Evolutionary conservation across 2,797 vertebrate species (phyloP), one percentile per base, ranked within the genome.

Genomic region (Tolypeutes matacus): DNA sequence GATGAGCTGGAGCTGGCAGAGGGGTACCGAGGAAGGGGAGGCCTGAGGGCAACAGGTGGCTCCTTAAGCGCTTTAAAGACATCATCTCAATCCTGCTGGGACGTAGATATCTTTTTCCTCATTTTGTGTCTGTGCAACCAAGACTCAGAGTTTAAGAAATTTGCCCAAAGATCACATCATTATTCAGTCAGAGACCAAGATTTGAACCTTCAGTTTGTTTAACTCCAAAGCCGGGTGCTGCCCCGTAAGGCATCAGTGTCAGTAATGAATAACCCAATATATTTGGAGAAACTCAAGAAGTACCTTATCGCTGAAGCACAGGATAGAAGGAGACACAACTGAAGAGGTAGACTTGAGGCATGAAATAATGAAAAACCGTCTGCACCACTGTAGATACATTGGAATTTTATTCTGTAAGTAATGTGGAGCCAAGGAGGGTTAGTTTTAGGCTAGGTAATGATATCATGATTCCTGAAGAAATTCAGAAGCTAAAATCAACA

Each of bases 401-500:
- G 25, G 20, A 21, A 17, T 31, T 31, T 69, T 53, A 67, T 84
- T 84, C 25, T 65, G 21, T 56, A 81, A 70, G 21, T 76, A 51
- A 49, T 15, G 0, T 15, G 34, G 36, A 76, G 20, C 21, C 8
- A 13, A 53, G 31, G 56, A 78, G 73, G 18, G 23, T 83, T 88
- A 65, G 58, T n/a, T 86, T 95, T 77, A 82, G 34, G 29, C 0
- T 20, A 80, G 77, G 18, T 34, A 78, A 4, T 96, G 81, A 67
- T 36, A 70, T 91, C 58, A n/a, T 89, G 67, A 56, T 39, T 96
- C 70, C 81, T 87, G 73, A 76, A 82, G 42, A 93, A 93, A 96
- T 86, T 90, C 65, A 85, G 77, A 36, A 92, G 92, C 65, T 92
- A 46, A 85, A 70, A 87, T 65, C 36, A 95, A 56, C 49, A 76